Percentiles rank a stretch among this genome's conserved stretches.
Conservation (phyloP, 2,797 vertebrate species). For the Xenops minutus region DNA sequence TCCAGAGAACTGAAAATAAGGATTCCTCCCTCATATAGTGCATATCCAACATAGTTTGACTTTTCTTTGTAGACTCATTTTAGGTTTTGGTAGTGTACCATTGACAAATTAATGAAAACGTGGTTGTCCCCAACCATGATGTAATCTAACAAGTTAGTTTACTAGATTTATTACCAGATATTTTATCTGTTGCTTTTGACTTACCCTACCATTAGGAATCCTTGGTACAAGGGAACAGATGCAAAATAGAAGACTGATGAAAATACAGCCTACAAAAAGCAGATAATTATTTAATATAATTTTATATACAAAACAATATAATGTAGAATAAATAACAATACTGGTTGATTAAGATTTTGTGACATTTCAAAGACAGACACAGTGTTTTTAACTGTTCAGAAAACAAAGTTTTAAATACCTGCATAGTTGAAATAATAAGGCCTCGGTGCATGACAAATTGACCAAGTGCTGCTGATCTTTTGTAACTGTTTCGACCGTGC, state of each 20-base stretch:
- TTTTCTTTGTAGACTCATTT: not conserved
- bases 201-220: conserved; percentile 99
- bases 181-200: conserved; percentile 21
- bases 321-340: not conserved
- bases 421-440: conserved; percentile 98
- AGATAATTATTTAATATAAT: not conserved
- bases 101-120: not conserved
- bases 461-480: conserved; percentile 93
- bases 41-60: not conserved
- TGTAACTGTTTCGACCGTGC: conserved; percentile 98
- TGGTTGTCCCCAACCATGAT: not conserved
- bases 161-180: not conserved
- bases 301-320: not conserved
- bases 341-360: not conserved
- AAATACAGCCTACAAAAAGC: conserved; percentile 88
- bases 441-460: conserved; percentile 98
- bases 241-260: conserved; percentile 98
- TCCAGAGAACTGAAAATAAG: not conserved
- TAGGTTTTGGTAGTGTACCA: not conserved
- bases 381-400: not conserved
- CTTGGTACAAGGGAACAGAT: conserved; percentile 97
- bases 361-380: not conserved
- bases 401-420: conserved; percentile 77
- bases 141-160: not conserved
- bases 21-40: not conserved